A percentile compares a stretch with the other conserved stretches of the same genome.
Conservation (phyloP, 2,888 invertebrate genomes). For the Psylliodes chrysocephalus region DNA sequence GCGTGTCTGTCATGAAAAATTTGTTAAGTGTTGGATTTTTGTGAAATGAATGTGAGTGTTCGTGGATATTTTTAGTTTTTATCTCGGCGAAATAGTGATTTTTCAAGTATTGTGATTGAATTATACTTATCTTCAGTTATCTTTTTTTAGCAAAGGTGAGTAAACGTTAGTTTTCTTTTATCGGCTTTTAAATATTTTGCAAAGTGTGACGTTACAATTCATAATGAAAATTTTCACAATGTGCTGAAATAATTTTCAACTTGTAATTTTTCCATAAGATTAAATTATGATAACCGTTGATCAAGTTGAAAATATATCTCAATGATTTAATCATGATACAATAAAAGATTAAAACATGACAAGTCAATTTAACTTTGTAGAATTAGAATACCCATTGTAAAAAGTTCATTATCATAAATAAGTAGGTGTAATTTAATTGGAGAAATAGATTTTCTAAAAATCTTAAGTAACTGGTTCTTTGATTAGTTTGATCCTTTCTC, state of each 20-base stretch:
- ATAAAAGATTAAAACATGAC: constrained; percentile 2
- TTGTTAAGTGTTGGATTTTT: constrained; percentile 18
- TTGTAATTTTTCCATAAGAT: no score
- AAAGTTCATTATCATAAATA: constrained; percentile 5
- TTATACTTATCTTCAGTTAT: constrained; percentile 6
- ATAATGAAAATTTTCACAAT: no score
- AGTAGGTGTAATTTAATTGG: not conserved
- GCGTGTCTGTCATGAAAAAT: constrained; percentile 13
- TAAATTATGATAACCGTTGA: no score
- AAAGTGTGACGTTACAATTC: not conserved
- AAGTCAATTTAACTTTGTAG: not conserved
- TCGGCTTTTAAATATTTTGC: constrained; percentile 11
- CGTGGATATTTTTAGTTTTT: constrained; percentile 11
- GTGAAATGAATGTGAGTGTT: constrained; percentile 2
- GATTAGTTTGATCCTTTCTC: no score
- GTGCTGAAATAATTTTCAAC: no score
- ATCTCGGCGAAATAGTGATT: not conserved
- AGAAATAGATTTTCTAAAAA: no score
- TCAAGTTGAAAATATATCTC: no score
- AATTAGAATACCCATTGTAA: not conserved
- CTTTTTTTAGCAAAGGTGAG: constrained; percentile 4
- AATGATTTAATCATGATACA: not conserved
- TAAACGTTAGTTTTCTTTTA: not conserved
- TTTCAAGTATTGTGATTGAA: constrained; percentile 2
- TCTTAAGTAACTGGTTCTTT: no score